These are phyloP conservation scores for Fabriciana adippe DNA, from an alignment of 2,888 invertebrate species.

Conservation along the genomic window DNA sequence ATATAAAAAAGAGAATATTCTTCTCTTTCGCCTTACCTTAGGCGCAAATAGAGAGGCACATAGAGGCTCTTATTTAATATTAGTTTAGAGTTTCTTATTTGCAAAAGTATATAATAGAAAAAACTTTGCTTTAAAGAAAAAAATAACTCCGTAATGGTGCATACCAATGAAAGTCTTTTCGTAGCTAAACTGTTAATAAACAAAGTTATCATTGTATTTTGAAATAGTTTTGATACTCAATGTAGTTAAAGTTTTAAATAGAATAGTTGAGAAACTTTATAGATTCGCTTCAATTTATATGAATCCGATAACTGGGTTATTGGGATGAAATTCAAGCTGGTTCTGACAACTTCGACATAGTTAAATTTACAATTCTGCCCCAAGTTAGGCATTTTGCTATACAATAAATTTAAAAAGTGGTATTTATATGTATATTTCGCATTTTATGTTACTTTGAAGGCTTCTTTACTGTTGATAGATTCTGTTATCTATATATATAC, in stretches of 20 bases:
- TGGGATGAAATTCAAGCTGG: conserved; percentile 8
- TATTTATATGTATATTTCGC: too few species aligned
- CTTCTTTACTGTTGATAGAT: too few species aligned
- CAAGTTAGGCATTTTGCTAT: not conserved
- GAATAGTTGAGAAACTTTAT: conserved; percentile 6
- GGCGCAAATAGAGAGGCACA: too few species aligned
- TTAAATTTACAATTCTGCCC: not conserved
- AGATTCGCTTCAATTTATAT: conserved; percentile 24
- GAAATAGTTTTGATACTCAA: not conserved
- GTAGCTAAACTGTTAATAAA: conserved; percentile 3
- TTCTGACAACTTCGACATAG: not conserved
- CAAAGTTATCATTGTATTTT: not conserved
- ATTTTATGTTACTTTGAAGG: too few species aligned
- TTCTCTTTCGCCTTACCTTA: too few species aligned
- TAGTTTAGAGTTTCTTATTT: too few species aligned
- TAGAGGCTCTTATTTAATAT: too few species aligned
- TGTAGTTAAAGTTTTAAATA: conserved; percentile 5
- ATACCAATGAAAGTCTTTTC: not conserved
- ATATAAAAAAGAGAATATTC: too few species aligned
- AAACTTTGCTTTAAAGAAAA: too few species aligned
- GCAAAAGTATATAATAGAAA: too few species aligned
- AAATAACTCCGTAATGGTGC: too few species aligned
- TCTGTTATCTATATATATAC: too few species aligned
- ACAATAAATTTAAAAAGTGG: not conserved
- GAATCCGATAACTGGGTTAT: conserved; percentile 15